phyloP scores from a whole-genome alignment of 2,113 vertebrate species.

The Stegastes partitus region DNA sequence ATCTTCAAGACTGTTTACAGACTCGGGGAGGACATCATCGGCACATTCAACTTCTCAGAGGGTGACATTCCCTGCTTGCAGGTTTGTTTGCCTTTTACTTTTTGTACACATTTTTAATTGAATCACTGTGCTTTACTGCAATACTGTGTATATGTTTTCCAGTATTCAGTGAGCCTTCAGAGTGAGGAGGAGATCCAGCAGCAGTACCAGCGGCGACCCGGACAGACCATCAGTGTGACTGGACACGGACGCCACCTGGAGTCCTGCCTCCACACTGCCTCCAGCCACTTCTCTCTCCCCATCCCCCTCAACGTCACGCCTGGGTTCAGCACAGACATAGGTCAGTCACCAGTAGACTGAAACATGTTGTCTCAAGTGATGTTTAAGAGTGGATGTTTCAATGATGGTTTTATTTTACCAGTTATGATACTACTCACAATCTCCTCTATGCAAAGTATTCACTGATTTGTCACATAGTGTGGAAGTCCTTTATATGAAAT shows the following conservation, averaged over 20 bases:
- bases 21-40: slow-evolving; percentile 95
- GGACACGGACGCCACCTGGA: slow-evolving; percentile 94
- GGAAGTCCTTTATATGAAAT: too few relatives aligned
- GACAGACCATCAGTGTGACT: slow-evolving; percentile 87
- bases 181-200: slow-evolving; percentile 93
- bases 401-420: too few relatives aligned
- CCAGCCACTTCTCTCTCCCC: slow-evolving; percentile 96
- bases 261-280: slow-evolving; percentile 95
- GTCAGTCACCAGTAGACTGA: slow-evolving; percentile 78
- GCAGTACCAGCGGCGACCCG: slow-evolving; percentile 89
- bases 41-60: slow-evolving; percentile 95
- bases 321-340: slow-evolving; percentile 93
- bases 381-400: background rate
- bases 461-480: too few relatives aligned
- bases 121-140: background rate
- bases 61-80: slow-evolving; percentile 96
- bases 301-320: slow-evolving; percentile 94
- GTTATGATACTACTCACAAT: too few relatives aligned
- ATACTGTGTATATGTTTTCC: slow-evolving; percentile 15
- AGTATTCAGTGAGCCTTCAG: slow-evolving; percentile 98
- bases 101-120: background rate
- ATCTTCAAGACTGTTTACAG: slow-evolving; percentile 97
- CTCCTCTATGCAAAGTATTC: too few relatives aligned
- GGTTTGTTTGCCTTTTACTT: slow-evolving; percentile 76
- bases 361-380: background rate